Conservation (phyloP, 2,113 vertebrate species). For the Epinephelus fuscoguttatus region DNA sequence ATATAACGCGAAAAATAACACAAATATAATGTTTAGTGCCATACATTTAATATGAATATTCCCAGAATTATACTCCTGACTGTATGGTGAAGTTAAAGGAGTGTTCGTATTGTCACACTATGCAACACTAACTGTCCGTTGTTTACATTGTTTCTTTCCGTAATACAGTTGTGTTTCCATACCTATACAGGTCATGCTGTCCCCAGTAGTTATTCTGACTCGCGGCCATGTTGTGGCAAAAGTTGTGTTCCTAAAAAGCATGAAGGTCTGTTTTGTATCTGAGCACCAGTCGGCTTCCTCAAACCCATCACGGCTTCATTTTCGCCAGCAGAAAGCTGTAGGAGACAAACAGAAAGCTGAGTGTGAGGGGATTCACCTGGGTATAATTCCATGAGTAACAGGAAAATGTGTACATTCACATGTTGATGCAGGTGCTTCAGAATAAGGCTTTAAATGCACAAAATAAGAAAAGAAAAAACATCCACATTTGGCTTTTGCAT, state of each 20-base stretch:
- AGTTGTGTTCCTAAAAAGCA: slow-evolving; percentile 75
- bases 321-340: slow-evolving; percentile 52
- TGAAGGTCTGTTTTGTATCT: slow-evolving; percentile 80
- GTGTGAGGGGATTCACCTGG: not conserved
- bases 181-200: slow-evolving; percentile 88
- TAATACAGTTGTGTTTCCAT: slow-evolving; percentile 41
- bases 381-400: not conserved
- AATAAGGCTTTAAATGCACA: not conserved
- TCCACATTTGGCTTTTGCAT: slow-evolving; percentile 31
- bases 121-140: not conserved
- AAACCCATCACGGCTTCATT: slow-evolving; percentile 48
- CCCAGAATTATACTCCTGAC: not conserved
- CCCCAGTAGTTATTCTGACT: slow-evolving; percentile 89
- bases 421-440: slow-evolving; percentile 6
- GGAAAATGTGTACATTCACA: not conserved
- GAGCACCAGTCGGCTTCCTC: slow-evolving; percentile 47
- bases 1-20: too few relatives aligned
- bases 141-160: not conserved
- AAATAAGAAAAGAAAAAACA: not conserved
- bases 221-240: slow-evolving; percentile 82
- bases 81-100: not conserved
- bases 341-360: slow-evolving; percentile 22
- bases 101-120: not conserved
- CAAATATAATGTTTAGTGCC: too few relatives aligned
- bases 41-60: not conserved